These are phyloP conservation scores for Ceratothoa steindachneri DNA, from an alignment of 2,888 invertebrate species.

Conservation along the genomic window DNA sequence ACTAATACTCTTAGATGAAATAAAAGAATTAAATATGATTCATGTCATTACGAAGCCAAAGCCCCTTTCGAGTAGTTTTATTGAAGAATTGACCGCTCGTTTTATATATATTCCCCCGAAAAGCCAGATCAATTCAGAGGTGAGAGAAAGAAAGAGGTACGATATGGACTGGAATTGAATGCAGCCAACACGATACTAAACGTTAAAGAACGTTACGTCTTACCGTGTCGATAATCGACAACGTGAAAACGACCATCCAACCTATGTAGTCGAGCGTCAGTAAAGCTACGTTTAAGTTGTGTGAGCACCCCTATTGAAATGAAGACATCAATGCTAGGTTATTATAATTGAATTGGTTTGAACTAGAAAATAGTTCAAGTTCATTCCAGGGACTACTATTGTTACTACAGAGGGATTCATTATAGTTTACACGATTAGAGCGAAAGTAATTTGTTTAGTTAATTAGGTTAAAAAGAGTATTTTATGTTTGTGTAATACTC, in stretches of 20 bases:
- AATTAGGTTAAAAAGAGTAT: no score
- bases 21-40: no score
- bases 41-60: no score
- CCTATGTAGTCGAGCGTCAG: conserved; percentile 64
- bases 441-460: no score
- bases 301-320: conserved; percentile 69
- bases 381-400: no score
- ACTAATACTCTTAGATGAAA: no score
- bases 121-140: not conserved
- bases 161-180: not conserved
- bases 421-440: no score
- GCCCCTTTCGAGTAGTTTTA: no score
- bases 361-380: no score
- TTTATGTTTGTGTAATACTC: no score
- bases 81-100: not conserved
- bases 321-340: conserved; percentile 12
- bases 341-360: no score
- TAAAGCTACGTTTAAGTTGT: conserved; percentile 82
- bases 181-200: not conserved
- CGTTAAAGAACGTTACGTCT: conserved; percentile 13
- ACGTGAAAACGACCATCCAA: conserved; percentile 46
- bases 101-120: not conserved
- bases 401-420: no score
- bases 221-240: conserved; percentile 47
- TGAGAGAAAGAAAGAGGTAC: not conserved